A percentile compares a stretch with the other conserved stretches of the same genome.
Conservation (phyloP, 2,888 invertebrate genomes). For the Crioceris asparagi region DNA sequence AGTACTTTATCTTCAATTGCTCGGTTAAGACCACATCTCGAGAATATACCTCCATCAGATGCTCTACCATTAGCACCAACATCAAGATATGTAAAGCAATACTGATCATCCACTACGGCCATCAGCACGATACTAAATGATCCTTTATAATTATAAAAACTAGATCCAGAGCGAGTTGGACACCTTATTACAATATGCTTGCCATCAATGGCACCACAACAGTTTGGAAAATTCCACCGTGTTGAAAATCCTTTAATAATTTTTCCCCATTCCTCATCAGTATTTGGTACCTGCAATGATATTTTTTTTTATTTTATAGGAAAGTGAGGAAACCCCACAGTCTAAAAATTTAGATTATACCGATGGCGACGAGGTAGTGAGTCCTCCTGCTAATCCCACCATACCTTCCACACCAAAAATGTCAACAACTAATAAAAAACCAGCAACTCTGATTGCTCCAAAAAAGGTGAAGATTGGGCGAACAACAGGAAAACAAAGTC, state of each 20-base stretch:
- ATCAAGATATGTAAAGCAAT: slow-evolving; percentile 6
- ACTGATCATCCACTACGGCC: slow-evolving; percentile 28
- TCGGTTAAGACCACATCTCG: slow-evolving; percentile 1
- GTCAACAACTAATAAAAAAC: too few species aligned
- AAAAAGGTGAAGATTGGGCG: too few species aligned
- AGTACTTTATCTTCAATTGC: slow-evolving; percentile 7
- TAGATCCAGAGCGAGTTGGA: slow-evolving; percentile 22
- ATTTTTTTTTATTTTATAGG: slow-evolving; percentile 1
- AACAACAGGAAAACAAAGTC: too few species aligned
- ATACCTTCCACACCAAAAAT: too few species aligned
- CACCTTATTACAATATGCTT: slow-evolving; percentile 22
- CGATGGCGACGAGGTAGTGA: too few species aligned
- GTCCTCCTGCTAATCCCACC: too few species aligned
- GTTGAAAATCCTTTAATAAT: slow-evolving; percentile 3
- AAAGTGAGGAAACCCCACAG: too few species aligned
- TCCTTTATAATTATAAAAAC: slow-evolving; percentile 27
- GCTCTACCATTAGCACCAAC: slow-evolving; percentile 6
- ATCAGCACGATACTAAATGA: slow-evolving; percentile 29
- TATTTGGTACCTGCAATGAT: slow-evolving; percentile 6
- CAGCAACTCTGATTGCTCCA: too few species aligned
- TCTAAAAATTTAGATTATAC: too few species aligned
- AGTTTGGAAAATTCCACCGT: slow-evolving; percentile 23
- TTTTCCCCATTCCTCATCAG: slow-evolving; percentile 7
- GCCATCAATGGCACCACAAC: slow-evolving; percentile 26
- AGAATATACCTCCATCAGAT: slow-evolving; percentile 6